These are phyloP conservation scores for Plagodis pulveraria DNA, from an alignment of 2,888 invertebrate genomes.

Conservation along the genomic window DNA sequence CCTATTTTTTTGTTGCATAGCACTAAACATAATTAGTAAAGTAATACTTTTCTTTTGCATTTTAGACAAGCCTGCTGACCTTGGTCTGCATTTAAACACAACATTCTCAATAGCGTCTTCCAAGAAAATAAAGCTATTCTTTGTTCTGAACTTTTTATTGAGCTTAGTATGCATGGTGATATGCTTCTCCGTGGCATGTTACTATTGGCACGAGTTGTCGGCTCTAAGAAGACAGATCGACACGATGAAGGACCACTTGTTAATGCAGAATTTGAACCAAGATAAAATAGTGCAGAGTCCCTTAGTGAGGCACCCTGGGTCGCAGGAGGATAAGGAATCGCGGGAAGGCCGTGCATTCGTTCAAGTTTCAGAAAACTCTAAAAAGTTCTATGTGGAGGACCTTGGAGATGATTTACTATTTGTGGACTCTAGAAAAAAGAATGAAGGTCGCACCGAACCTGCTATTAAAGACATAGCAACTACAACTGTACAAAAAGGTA, in stretches of 20 bases:
- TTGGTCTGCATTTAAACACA: conserved; percentile 78
- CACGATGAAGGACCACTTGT: conserved; percentile 64
- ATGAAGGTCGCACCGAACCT: conserved; percentile 42
- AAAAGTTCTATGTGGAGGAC: conserved; percentile 68
- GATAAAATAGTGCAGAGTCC: conserved; percentile 61
- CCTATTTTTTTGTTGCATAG: too few species aligned
- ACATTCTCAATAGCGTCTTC: conserved; percentile 80
- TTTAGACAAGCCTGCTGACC: conserved; percentile 75
- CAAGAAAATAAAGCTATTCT: conserved; percentile 78
- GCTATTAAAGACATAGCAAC: conserved; percentile 37
- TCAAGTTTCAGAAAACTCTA: conserved; percentile 50
- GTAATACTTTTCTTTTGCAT: conserved; percentile 32
- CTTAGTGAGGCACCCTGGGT: conserved; percentile 52
- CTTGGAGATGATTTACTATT: conserved; percentile 73
- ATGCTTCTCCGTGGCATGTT: conserved; percentile 71
- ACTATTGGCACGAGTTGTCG: conserved; percentile 76
- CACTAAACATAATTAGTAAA: too few species aligned
- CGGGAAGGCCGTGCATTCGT: conserved; percentile 54
- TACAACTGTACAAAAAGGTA: conserved; percentile 64
- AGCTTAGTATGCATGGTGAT: conserved; percentile 71
- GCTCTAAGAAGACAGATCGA: conserved; percentile 72
- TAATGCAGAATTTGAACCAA: conserved; percentile 58
- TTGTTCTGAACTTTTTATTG: conserved; percentile 74
- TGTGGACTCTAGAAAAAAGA: conserved; percentile 71
- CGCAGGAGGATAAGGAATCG: conserved; percentile 40